Base-by-base conservation (phyloP, 2,113 vertebrate species). In the Aegotheles bennettii region DNA sequence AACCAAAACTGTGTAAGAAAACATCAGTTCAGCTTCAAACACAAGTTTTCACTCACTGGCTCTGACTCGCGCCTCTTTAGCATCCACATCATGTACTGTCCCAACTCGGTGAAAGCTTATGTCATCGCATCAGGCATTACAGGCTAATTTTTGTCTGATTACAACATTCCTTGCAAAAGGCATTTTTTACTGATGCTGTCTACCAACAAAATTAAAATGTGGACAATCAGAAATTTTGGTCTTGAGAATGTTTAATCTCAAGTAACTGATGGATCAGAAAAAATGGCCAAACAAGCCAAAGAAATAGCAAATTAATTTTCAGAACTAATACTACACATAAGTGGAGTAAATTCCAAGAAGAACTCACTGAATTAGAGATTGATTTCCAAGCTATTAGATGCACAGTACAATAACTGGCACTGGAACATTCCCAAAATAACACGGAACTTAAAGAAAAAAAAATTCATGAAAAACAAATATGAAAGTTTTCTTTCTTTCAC, bases 51-150 rank as follows among this genome's bases (percentile, higher is more conserved):
- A 78, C 23, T 68, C 67, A 40, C 24, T 38, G 48, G 29, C 35
- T 83, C 45, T 53, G 68, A 73, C 7, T 77, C 50, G 64, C 2
- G 1, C 20, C 21, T 65, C 31, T 77, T 16, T 20, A 13, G 56
- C 42, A 54, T n/a, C 35, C 25, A n/a, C 0, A 0, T n/a, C 42
- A 47, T 28, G n/a, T n/a, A 31, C 16, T 65, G 31, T 14, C 91
- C 28, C 87, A 60, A 69, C 50, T 70, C 0, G 0, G n/a, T 45
- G 64, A 91, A 0, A 65, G 51, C 18, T 56, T 68, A 9, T 59
- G 33, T 67, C 70, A 68, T 71, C 47, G 28, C 25, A 42, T 35
- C 23, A 85, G 51, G 51, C 54, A 75, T 20, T 90, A 51, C 33
- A 54, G 56, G 26, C 13, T 71, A 51, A 54, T 53, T 84, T 65